Evolutionary conservation across 2,113 vertebrate genomes (phyloP).

Genomic region (Gallinago undulata): DNA sequence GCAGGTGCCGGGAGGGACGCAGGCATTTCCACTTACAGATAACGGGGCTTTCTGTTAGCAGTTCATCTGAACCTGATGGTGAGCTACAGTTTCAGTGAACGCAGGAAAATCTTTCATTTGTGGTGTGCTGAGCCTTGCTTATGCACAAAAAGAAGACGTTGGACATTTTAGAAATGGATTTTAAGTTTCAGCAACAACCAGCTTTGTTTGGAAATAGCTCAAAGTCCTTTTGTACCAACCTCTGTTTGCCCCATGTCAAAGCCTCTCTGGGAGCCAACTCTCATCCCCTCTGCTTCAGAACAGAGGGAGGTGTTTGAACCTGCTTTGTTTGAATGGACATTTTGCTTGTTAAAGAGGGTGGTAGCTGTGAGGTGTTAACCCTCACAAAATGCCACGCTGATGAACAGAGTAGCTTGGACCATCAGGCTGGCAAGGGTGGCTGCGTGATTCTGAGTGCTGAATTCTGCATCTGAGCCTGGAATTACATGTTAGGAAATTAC

Average conservation of each 20-base stretch:
- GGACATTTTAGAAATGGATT: background rate
- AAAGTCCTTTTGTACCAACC: background rate
- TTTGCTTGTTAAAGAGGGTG: background rate
- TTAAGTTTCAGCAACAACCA: background rate
- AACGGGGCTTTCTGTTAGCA: background rate
- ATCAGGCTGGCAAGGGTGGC: background rate
- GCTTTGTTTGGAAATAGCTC: background rate
- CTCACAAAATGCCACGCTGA: background rate
- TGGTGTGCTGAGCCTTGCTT: background rate
- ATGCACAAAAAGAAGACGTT: rapidly evolving
- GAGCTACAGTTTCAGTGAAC: background rate
- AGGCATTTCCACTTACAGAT: background rate
- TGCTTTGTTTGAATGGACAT: background rate
- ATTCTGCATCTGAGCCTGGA: conserved; percentile 31
- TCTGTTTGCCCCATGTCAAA: background rate
- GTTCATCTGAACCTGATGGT: background rate
- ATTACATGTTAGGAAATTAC: conserved; percentile 46
- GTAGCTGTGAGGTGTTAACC: background rate
- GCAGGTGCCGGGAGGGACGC: background rate
- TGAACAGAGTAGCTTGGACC: background rate
- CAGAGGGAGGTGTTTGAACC: background rate
- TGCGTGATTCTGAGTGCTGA: background rate
- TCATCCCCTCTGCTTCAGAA: background rate
- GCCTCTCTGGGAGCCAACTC: background rate
- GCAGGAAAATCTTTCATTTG: background rate